phyloP scores from a whole-genome alignment of 2,113 vertebrate genomes.

The Phalacrocorax carbo region DNA sequence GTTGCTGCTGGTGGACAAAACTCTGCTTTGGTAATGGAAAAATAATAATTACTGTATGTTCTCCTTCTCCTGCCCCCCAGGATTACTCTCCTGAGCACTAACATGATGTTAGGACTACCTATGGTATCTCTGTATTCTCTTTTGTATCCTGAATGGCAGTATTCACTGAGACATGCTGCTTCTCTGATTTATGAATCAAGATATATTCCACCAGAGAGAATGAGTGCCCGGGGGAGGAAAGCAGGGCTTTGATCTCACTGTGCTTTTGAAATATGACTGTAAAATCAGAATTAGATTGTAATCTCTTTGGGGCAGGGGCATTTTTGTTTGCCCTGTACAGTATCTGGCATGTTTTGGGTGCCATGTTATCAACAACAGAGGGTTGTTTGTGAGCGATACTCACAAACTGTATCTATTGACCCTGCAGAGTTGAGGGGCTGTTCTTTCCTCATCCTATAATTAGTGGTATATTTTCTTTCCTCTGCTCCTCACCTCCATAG shows the following conservation, averaged over 20 bases:
- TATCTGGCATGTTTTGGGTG: not conserved
- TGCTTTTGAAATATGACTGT: conserved; percentile 55
- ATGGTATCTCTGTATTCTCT: not conserved
- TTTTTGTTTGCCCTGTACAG: not conserved
- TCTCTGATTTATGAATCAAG: not conserved
- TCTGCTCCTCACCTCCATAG: not conserved
- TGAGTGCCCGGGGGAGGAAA: conserved; percentile 23
- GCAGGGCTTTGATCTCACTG: conserved; percentile 52
- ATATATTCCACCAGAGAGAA: conserved; percentile 42
- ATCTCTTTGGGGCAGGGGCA: conserved; percentile 48
- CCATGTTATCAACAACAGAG: not conserved
- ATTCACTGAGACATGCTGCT: not conserved
- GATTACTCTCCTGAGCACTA: not conserved
- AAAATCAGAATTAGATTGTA: conserved; percentile 59
- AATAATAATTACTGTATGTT: not conserved
- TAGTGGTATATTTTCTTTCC: not conserved
- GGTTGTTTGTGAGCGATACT: not conserved
- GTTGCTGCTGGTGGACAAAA: not conserved
- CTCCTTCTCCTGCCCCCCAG: not conserved
- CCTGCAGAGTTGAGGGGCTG: not conserved
- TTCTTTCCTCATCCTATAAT: not conserved
- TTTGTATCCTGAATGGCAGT: not conserved
- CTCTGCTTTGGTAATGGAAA: not conserved
- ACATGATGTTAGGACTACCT: not conserved
- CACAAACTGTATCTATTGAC: not conserved